Base-by-base conservation (phyloP, 1,140 invertebrate genomes). In the Phymastichus coffea region DNA sequence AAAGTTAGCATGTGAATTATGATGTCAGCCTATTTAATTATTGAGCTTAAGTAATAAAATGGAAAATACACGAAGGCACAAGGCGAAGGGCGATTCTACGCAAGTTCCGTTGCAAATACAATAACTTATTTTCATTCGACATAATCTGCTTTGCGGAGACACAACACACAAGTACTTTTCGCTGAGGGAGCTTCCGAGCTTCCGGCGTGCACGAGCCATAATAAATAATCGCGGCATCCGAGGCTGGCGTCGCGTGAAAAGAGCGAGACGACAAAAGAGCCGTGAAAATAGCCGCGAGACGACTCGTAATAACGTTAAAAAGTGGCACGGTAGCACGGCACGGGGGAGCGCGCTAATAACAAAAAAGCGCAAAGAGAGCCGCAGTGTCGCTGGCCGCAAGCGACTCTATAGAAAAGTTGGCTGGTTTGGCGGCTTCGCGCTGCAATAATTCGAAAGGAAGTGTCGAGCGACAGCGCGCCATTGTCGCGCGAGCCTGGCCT, bases 361-460 rank as follows among this genome's bases (percentile, higher is more conserved):
- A 48, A 65, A 67, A 66, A 66, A 64, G n/a, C 63, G 47, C 30
- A 38, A 57, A 64, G 57, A 68, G 64, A 63, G 44, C 15, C 44
- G 57, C 49, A 14, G 17, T 26, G n/a, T n/a, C 0, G 10, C 1
- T 14, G 6, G 30, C 10, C 23, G 49, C 10, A 38, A 7, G 22
- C 20, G 8, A 4, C 35, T 30, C 20, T 35, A 43, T 51, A 41
- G 37, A 57, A 58, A 58, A 49, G 22, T 7, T n/a, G n/a, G n/a
- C n/a, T n/a, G n/a, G n/a, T n/a, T n/a, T 30, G 38, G 17, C 17
- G 38, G 38, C 2, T 4, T 15, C 38, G 61, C 68, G 69, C 61
- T 30, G 70, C 70, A 74, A 73, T 76, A 75, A 75, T 76, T 74
- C 70, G 74, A 74, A 74, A 74, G 71, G 71, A 76, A 76, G 72